phyloP scores from a whole-genome alignment of 2,797 vertebrate genomes.

The Telmatherina bonti region DNA sequence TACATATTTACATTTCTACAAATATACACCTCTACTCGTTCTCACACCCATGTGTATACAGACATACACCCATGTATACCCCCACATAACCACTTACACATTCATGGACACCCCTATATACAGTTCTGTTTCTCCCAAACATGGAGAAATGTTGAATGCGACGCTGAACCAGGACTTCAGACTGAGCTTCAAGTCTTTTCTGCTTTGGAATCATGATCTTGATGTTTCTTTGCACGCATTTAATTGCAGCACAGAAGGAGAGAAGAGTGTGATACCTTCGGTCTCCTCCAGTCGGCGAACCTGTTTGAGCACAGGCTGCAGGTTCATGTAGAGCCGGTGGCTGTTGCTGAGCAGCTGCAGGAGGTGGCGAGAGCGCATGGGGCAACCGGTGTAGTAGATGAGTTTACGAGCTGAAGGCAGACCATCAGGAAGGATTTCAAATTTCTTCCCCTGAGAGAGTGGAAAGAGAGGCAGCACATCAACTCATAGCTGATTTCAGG shows the following conservation, averaged over 20 bases:
- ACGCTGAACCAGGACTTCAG: not conserved
- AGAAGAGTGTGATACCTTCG: slow-evolving; percentile 84
- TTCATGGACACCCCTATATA: too few relatives aligned
- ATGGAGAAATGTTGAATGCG: not conserved
- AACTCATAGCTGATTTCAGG: slow-evolving; percentile 13
- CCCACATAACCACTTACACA: too few relatives aligned
- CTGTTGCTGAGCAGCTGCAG: slow-evolving; percentile 97
- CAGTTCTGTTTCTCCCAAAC: too few relatives aligned
- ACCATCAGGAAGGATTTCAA: slow-evolving; percentile 97
- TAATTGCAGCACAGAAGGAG: not conserved
- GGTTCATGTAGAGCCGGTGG: slow-evolving; percentile 98
- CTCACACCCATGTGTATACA: too few relatives aligned
- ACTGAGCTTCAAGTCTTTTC: not conserved
- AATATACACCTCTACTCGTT: too few relatives aligned
- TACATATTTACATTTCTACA: too few relatives aligned
- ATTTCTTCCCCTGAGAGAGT: slow-evolving; percentile 91
- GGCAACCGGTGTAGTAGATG: slow-evolving; percentile 97
- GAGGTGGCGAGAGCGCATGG: slow-evolving; percentile 92
- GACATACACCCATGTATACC: too few relatives aligned
- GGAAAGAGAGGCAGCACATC: not conserved
- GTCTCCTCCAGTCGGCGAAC: slow-evolving; percentile 95
- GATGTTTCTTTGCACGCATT: not conserved
- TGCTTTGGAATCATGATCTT: not conserved
- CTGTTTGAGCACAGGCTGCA: slow-evolving; percentile 95
- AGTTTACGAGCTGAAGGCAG: slow-evolving; percentile 96